phyloP scores from a whole-genome alignment of 2,888 invertebrate species.

The Meteorus colon region DNA sequence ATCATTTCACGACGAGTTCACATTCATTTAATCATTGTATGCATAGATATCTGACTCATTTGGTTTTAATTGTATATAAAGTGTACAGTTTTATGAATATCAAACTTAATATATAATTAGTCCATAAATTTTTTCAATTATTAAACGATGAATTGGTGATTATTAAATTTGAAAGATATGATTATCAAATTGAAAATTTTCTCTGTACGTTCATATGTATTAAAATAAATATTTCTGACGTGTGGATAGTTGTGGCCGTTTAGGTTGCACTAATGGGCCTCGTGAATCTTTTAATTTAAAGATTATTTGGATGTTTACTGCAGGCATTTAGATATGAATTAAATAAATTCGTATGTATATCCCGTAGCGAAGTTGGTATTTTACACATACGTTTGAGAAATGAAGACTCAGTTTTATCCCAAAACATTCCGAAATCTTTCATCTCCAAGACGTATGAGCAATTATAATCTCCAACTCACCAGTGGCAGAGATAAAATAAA shows the following conservation, averaged over 20 bases:
- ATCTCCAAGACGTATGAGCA: background rate
- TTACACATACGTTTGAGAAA: background rate
- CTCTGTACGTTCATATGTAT: too few species aligned
- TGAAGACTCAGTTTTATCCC: background rate
- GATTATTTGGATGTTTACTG: too few species aligned
- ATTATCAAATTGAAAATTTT: too few species aligned
- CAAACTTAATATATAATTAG: too few species aligned
- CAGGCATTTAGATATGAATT: background rate
- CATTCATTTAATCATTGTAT: background rate
- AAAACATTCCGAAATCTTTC: background rate
- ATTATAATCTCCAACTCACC: background rate
- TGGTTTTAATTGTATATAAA: background rate
- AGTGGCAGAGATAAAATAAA: background rate
- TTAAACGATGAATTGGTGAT: too few species aligned
- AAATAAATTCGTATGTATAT: background rate
- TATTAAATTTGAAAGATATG: too few species aligned
- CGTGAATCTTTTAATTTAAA: too few species aligned
- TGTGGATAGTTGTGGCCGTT: too few species aligned
- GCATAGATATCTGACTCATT: background rate
- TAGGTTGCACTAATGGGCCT: too few species aligned
- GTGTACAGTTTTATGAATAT: too few species aligned
- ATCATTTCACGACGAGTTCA: slow-evolving; percentile 48
- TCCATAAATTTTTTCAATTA: too few species aligned
- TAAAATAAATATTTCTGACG: too few species aligned
- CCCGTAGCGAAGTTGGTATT: background rate